phyloP scores from a whole-genome alignment of 2,113 vertebrate species.

The Pollimyrus isidori region DNA sequence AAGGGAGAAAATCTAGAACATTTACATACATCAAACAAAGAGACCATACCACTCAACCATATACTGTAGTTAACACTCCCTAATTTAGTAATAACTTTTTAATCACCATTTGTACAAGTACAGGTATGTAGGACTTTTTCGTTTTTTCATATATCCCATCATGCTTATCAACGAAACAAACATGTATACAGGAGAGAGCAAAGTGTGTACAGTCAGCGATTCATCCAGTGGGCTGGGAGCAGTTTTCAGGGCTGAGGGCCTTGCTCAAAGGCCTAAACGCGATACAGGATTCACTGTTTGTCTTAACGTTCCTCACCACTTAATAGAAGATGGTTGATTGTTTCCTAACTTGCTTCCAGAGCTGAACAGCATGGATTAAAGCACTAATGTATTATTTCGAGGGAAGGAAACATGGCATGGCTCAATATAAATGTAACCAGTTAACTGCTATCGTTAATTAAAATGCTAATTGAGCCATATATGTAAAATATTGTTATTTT shows the following conservation, averaged over 20 bases:
- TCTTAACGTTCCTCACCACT: not conserved
- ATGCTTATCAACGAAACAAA: not conserved
- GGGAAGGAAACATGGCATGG: not conserved
- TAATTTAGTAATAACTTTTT: not conserved
- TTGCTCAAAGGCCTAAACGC: not conserved
- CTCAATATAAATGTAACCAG: not conserved
- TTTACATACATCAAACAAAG: not conserved
- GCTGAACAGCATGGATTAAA: not conserved
- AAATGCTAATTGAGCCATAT: not conserved
- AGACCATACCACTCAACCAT: not conserved
- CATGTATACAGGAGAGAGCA: not conserved
- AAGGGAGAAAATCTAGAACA: not conserved
- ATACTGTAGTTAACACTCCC: not conserved
- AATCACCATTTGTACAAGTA: not conserved
- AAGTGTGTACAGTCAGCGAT: not conserved
- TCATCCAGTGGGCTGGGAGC: not conserved
- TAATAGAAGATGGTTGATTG: not conserved
- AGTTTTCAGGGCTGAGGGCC: not conserved
- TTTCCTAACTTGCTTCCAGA: conserved; percentile 5
- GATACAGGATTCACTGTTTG: not conserved
- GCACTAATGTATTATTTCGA: not conserved
- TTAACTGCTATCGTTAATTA: not conserved
- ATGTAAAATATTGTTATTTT: not conserved
- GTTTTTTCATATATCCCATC: not conserved
- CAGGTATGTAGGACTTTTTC: not conserved